phyloP scores from a whole-genome alignment of 2,797 vertebrate genomes.

The Xenops minutus region DNA sequence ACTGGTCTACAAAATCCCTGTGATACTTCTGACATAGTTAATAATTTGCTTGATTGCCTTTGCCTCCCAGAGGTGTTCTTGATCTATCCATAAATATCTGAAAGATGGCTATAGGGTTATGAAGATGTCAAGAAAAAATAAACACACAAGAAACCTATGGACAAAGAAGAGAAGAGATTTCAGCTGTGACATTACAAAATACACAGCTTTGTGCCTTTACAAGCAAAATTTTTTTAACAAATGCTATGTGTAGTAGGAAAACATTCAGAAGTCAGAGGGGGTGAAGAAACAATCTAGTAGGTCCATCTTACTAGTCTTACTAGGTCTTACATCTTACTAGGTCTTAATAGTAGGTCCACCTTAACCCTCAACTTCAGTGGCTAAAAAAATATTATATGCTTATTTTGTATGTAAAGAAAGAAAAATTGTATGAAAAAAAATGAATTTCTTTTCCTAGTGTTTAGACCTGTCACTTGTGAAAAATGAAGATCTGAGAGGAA shows the following conservation, averaged over 20 bases:
- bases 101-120: background rate
- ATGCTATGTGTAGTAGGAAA: background rate
- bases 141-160: background rate
- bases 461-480: background rate
- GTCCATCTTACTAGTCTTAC: too few species aligned
- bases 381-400: background rate
- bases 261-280: background rate
- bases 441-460: background rate
- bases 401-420: background rate
- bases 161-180: background rate
- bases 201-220: background rate
- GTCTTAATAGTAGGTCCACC: background rate
- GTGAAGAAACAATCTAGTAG: background rate
- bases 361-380: background rate
- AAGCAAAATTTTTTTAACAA: background rate
- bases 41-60: background rate
- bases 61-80: background rate
- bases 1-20: background rate
- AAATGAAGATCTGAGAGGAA: constrained; percentile 1
- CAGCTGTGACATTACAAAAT: background rate
- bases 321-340: too few species aligned
- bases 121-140: background rate
- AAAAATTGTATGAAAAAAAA: background rate
- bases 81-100: background rate
- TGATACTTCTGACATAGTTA: background rate